Conservation (phyloP, 2,113 vertebrate genomes). For the Electrona antarctica region DNA sequence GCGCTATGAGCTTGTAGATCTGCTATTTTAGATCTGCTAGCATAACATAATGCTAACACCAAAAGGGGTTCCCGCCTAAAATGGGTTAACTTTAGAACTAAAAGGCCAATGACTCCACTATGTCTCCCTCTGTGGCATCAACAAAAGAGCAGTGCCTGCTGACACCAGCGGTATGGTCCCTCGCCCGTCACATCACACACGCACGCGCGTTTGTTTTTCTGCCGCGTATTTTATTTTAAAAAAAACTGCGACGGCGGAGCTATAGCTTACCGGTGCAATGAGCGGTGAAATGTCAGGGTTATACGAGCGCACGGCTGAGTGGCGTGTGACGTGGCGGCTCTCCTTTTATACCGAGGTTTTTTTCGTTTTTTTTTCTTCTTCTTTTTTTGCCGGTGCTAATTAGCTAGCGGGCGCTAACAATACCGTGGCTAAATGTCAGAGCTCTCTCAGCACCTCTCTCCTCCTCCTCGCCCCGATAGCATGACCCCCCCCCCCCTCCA, state of each 20-base stretch:
- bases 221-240: too few species aligned
- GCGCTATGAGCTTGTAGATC: too few species aligned
- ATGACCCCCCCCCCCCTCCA: neutral
- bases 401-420: constrained; percentile 50
- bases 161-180: too few species aligned
- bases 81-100: constrained; percentile 4
- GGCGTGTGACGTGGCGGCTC: constrained; percentile 29
- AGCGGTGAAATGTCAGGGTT: constrained; percentile 69
- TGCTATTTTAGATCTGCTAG: too few species aligned
- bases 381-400: constrained; percentile 47
- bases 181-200: too few species aligned
- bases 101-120: neutral
- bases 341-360: constrained; percentile 26
- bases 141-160: too few species aligned
- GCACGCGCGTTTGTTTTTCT: too few species aligned
- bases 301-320: constrained; percentile 26
- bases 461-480: constrained; percentile 22
- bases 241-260: constrained; percentile 26
- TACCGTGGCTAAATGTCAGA: constrained; percentile 69
- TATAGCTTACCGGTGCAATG: constrained; percentile 46
- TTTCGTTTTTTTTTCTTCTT: neutral
- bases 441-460: constrained; percentile 52
- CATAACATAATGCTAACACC: too few species aligned
- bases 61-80: too few species aligned
- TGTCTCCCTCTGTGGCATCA: too few species aligned